Percentiles rank a stretch among this genome's conserved stretches.
These are phyloP conservation scores for Callyntrura guangdongensis DNA, from an alignment of 2,888 invertebrate species.

Conservation along the genomic window DNA sequence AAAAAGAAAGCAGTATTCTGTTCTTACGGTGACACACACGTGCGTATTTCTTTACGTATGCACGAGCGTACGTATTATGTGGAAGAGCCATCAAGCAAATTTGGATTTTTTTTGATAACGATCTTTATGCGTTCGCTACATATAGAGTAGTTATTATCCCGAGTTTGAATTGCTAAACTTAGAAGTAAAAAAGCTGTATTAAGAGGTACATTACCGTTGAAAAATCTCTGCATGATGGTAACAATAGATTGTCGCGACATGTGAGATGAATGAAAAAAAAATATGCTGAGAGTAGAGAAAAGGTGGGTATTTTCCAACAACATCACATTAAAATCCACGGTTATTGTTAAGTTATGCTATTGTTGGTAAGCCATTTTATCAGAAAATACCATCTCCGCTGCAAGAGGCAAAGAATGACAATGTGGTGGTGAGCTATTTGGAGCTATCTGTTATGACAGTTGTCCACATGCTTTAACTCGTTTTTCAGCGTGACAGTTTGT, in stretches of 20 bases:
- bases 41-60: too few relatives aligned
- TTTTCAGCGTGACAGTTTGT: constrained; percentile 22
- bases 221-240: constrained; percentile 12
- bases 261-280: constrained; percentile 10
- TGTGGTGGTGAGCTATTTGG: neutral
- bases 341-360: constrained; percentile 20
- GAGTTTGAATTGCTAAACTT: constrained; percentile 29
- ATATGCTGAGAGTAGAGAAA: neutral
- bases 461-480: neutral
- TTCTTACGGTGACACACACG: neutral
- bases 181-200: neutral
- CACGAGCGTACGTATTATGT: neutral
- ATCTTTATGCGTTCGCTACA: constrained; percentile 19
- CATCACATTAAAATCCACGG: constrained; percentile 28
- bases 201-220: neutral
- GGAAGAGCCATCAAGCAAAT: constrained; percentile 25
- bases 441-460: neutral
- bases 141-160: constrained; percentile 7
- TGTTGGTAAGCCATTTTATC: constrained; percentile 10
- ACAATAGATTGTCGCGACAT: constrained; percentile 12
- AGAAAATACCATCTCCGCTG: neutral
- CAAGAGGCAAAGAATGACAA: neutral
- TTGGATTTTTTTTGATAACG: constrained; percentile 51
- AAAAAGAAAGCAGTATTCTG: constrained; percentile 1
- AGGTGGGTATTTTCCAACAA: constrained; percentile 2